phyloP scores from a whole-genome alignment of 2,113 vertebrate species.

The Hydrochoerus hydrochaeris region DNA sequence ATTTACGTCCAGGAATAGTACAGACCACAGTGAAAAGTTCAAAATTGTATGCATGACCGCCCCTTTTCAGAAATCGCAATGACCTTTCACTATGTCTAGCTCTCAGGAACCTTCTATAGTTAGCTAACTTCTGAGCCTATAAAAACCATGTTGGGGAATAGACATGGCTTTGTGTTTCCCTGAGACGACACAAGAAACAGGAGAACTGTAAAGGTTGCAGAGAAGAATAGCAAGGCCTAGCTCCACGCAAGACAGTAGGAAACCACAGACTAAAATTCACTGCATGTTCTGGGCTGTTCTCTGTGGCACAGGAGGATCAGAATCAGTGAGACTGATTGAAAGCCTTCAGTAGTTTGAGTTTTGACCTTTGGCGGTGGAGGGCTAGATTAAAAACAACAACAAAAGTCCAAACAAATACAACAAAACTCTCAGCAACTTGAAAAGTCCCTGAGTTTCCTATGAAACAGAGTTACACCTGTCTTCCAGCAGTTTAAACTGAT shows the following conservation, averaged over 20 bases:
- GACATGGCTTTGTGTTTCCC: constrained; percentile 42
- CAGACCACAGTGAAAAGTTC: not conserved
- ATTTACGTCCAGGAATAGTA: not conserved
- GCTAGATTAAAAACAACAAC: not conserved
- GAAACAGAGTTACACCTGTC: not conserved
- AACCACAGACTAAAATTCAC: not conserved
- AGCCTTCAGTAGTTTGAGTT: not conserved
- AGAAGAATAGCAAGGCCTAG: not conserved
- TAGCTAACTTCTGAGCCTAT: not conserved
- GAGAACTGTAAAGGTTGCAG: not conserved
- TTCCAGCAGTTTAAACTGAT: not conserved
- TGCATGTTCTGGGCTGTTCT: not conserved
- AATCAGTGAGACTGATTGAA: not conserved
- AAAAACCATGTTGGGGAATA: not conserved
- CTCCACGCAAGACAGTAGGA: not conserved
- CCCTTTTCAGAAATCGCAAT: not conserved
- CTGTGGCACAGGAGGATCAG: not conserved
- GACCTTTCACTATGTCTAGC: not conserved
- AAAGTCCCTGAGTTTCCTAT: constrained; percentile 72
- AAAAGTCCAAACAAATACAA: not conserved
- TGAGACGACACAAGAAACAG: constrained; percentile 59
- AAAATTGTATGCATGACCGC: not conserved
- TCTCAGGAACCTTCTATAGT: not conserved
- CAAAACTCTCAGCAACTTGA: constrained; percentile 62
- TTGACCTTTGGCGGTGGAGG: constrained; percentile 41